These are phyloP conservation scores for Cercocebus atys DNA, from an alignment of 2,113 vertebrate species.

Conservation along the genomic window DNA sequence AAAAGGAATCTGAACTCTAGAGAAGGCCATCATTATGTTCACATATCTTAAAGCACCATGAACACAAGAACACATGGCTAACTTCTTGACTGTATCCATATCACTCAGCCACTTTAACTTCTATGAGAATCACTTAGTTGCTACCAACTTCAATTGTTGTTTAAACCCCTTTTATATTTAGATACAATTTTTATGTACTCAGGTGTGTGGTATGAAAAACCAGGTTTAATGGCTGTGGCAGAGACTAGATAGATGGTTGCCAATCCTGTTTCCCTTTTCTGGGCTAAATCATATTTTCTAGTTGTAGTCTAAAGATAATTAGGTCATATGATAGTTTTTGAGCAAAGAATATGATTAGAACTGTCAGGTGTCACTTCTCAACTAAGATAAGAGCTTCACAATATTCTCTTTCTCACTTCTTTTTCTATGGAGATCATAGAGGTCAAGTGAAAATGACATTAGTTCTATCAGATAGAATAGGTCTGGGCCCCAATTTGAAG, in stretches of 20 bases:
- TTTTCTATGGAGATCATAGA: background rate
- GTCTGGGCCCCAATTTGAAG: background rate
- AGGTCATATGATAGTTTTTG: background rate
- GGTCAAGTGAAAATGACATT: background rate
- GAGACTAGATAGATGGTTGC: background rate
- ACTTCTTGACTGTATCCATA: background rate
- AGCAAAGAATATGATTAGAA: background rate
- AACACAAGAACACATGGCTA: background rate
- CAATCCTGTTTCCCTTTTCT: background rate
- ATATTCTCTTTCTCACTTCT: background rate
- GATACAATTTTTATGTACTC: background rate
- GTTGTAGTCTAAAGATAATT: background rate
- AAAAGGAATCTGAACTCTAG: conserved; percentile 30
- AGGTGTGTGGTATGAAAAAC: background rate
- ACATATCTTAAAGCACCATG: background rate
- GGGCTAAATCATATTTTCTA: background rate
- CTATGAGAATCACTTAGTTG: background rate
- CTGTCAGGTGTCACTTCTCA: background rate
- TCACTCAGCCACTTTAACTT: background rate
- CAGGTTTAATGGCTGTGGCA: background rate
- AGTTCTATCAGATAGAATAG: background rate
- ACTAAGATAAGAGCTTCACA: background rate
- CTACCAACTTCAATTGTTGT: background rate
- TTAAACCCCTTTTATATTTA: background rate
- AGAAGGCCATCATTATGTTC: background rate